Conservation (phyloP, 2,797 vertebrate genomes). For the Chaetophractus vellerosus region DNA sequence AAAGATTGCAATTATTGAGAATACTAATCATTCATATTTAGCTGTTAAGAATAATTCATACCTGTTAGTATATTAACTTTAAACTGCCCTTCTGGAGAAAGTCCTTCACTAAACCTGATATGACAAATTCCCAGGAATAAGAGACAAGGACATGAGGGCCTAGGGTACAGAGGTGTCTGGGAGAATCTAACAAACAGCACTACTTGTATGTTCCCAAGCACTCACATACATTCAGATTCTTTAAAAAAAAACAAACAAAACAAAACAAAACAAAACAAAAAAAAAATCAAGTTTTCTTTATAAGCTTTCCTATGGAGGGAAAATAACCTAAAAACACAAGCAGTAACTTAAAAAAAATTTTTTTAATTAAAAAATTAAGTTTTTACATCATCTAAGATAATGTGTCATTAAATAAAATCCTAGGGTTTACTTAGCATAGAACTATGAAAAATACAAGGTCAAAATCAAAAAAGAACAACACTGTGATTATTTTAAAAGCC, state of each 20-base stretch:
- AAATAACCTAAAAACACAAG: not conserved
- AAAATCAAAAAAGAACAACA: not conserved
- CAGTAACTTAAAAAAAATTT: not conserved
- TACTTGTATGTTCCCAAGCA: not conserved
- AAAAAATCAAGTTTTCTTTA: conserved; percentile 5
- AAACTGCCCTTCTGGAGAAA: not conserved
- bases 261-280: no score
- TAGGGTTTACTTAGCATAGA: not conserved
- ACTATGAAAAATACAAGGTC: conserved; percentile 19
- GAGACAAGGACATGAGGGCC: not conserved
- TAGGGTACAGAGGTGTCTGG: not conserved
- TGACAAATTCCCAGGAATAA: not conserved
- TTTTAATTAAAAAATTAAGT: no score
- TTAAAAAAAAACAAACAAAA: no score
- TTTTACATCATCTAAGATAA: not conserved
- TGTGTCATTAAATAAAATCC: not conserved
- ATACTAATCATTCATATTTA: conserved; percentile 38
- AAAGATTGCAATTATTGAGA: not conserved
- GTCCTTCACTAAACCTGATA: conserved; percentile 30
- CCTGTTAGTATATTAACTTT: not conserved
- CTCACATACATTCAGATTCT: not conserved
- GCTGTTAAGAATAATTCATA: not conserved
- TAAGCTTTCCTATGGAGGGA: conserved; percentile 20
- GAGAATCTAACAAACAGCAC: not conserved
- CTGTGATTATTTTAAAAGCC: no score